A percentile compares a stretch with the other conserved stretches of the same genome.
These are phyloP conservation scores for Okamejei kenojei DNA, from an alignment of 2,797 vertebrate species.

Conservation along the genomic window DNA sequence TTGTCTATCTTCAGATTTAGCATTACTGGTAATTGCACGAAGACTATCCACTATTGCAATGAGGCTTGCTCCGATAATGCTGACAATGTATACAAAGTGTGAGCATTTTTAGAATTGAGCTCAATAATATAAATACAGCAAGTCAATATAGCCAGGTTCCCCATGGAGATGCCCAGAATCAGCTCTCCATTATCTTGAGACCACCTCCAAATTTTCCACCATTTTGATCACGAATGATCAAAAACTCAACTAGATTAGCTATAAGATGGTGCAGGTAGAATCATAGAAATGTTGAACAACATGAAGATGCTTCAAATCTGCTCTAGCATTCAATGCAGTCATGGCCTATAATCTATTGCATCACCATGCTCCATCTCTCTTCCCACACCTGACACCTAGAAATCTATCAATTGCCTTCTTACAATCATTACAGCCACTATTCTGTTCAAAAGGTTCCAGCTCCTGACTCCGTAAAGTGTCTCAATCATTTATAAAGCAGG, in stretches of 20 bases:
- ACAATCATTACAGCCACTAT: background rate
- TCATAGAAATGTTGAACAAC: too few species aligned
- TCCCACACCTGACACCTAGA: too few species aligned
- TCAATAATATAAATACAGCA: background rate
- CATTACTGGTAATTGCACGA: too few species aligned
- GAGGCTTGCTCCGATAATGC: background rate
- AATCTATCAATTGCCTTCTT: too few species aligned
- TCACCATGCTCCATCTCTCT: too few species aligned
- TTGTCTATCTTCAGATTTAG: too few species aligned
- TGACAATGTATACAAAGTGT: background rate
- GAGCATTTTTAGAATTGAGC: background rate
- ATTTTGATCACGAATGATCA: background rate
- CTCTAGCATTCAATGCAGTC: too few species aligned
- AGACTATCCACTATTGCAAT: background rate
- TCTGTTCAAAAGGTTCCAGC: background rate
- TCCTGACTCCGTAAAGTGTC: background rate
- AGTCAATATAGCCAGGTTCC: background rate
- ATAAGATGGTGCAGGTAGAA: background rate
- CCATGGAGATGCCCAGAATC: background rate
- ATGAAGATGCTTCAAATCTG: too few species aligned
- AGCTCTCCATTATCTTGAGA: background rate
- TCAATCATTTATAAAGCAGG: background rate
- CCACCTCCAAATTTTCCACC: background rate
- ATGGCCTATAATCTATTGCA: too few species aligned
- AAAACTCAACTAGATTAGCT: background rate